phyloP scores from a whole-genome alignment of 2,797 vertebrate genomes.

The Crax fasciolata region DNA sequence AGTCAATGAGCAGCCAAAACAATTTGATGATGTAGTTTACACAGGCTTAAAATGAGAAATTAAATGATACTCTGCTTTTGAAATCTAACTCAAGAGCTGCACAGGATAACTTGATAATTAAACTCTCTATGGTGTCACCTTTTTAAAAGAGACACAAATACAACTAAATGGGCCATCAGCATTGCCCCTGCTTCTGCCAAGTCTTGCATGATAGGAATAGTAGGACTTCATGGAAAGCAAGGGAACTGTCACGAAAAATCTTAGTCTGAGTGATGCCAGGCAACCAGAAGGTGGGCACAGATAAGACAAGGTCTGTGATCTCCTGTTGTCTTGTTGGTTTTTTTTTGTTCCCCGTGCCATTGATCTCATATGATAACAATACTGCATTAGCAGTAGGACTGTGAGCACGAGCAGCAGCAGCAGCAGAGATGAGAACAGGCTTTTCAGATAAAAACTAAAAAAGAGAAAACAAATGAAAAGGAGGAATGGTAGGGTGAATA shows the following conservation, averaged over 20 bases:
- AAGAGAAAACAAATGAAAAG: not conserved
- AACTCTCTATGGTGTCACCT: not conserved
- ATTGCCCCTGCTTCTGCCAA: not conserved
- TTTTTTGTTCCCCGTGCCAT: not conserved
- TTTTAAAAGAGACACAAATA: not conserved
- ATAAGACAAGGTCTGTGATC: conserved; percentile 18
- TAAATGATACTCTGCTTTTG: not conserved
- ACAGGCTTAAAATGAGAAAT: not conserved
- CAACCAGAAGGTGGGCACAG: conserved; percentile 15
- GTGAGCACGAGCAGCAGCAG: not conserved
- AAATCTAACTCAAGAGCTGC: not conserved
- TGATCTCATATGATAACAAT: not conserved
- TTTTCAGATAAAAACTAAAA: conserved; percentile 23
- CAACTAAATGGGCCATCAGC: not conserved
- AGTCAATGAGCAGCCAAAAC: not conserved
- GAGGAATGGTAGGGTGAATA: not conserved
- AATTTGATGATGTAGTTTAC: not conserved
- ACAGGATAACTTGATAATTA: not conserved
- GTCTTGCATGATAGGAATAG: not conserved
- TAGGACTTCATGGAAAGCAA: not conserved
- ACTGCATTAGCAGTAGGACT: not conserved
- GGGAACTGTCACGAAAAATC: not conserved
- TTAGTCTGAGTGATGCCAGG: not conserved
- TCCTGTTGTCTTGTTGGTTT: not conserved
- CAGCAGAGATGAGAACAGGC: not conserved